Conservation (phyloP, 2,113 vertebrate genomes). For the Heliornis fulica region DNA sequence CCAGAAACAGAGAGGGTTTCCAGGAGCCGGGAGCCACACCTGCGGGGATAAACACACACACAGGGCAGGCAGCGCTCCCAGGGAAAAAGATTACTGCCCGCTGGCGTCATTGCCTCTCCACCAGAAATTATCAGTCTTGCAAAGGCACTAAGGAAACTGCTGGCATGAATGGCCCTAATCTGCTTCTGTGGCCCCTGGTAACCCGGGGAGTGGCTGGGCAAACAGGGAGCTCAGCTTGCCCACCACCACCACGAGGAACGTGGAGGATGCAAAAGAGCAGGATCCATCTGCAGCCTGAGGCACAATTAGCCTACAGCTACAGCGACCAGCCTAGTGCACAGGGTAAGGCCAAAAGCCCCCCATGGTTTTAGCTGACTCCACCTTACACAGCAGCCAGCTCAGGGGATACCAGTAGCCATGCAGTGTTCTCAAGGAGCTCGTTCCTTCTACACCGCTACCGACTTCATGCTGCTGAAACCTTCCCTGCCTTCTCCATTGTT, state of each 20-base stretch:
- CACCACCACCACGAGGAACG: background rate
- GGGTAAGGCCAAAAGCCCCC: fast-evolving
- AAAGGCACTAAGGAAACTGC: slow-evolving; percentile 13
- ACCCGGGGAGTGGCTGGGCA: background rate
- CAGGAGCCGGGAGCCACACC: background rate
- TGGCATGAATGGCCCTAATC: slow-evolving; percentile 43
- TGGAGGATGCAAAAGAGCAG: background rate
- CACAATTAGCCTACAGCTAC: background rate
- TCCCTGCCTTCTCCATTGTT: background rate
- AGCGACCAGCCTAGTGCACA: fast-evolving
- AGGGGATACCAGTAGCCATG: fast-evolving
- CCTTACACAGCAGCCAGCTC: fast-evolving
- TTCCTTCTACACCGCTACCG: background rate
- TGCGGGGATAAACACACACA: background rate
- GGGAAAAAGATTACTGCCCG: background rate
- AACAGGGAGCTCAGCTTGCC: background rate
- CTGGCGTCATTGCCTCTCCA: slow-evolving; percentile 14
- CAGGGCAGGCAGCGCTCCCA: background rate
- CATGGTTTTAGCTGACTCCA: background rate
- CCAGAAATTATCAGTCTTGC: background rate
- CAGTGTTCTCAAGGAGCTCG: background rate
- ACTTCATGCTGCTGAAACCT: background rate
- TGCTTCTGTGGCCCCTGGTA: background rate
- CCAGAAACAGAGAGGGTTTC: background rate
- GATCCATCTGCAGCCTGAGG: fast-evolving